Base-by-base conservation (phyloP, 2,113 vertebrate species). In the Perca flavescens region DNA sequence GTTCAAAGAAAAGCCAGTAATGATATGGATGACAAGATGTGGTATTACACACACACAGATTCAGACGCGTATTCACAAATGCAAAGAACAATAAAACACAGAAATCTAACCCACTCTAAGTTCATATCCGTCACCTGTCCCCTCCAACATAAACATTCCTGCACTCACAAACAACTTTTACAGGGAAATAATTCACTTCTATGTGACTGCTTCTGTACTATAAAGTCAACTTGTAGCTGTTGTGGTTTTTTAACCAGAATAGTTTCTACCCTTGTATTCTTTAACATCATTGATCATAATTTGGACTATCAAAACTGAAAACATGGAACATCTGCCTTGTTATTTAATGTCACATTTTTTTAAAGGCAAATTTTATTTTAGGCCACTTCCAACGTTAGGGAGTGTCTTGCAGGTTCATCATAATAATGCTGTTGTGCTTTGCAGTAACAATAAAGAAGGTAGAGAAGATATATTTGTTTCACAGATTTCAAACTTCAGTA, bases 1-100 rank as follows among this genome's bases (percentile, higher is more conserved):
- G 70, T 87, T 79, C 65, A 83, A 81, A 89, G 73, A 83, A 82
- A 82, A 83, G 57, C 77, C 85, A 87, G 80, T 61, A 3, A 76
- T 63, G 80, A 89, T 83, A 72, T 89, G 71, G 62, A 73, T 28
- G 75, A 88, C 66, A 58, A 83, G 77, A 86, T 75, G 66, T 50
- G 52, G 21, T 43, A 46, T 63, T 67, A 73, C 64, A 70, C 77
- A 80, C 61, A 61, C 16, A 62, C 22, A 28, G 28, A 34, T 60
- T 8, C 43, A 25, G 15, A 46, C 5, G 8, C 63, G 3, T 46
- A 53, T 47, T 21, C 47, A 64, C 12, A 8, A 14, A 64, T 8
- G 12, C 54, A 68, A 40, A 15, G 14, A 74, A 63, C 56, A 73
- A 62, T 77, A 19, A 52, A 64, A 19, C 31, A 22, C 74, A 71